Percentiles rank a stretch among this genome's conserved stretches.
Conservation (phyloP, 2,888 invertebrate genomes). For the Oscheius sp. region DNA sequence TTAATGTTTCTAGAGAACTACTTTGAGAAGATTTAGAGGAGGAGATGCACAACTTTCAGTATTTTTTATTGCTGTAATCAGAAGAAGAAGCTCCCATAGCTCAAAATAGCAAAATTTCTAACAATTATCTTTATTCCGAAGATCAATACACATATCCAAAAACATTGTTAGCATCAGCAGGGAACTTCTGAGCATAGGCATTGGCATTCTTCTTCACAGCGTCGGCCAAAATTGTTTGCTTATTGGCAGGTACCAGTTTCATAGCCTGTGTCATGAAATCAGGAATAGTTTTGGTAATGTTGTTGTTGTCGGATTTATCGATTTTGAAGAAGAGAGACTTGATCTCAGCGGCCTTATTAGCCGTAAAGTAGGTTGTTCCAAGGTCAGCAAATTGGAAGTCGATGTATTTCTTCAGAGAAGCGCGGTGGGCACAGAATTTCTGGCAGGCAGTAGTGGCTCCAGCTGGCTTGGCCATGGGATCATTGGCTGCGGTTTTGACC, state of each 20-base stretch:
- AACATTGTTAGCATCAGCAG: constrained; percentile 5
- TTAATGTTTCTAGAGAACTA: no score
- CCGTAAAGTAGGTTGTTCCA: constrained; percentile 1
- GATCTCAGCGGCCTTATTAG: constrained; percentile 3
- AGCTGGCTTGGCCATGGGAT: constrained; percentile 4
- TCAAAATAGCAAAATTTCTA: no score
- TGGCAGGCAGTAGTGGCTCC: constrained; percentile 18
- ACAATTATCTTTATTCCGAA: neutral
- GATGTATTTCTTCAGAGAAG: constrained; percentile 4
- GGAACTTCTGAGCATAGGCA: neutral
- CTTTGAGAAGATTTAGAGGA: no score
- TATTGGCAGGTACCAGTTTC: neutral
- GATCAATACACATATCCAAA: constrained; percentile 6
- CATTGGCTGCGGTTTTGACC: neutral
- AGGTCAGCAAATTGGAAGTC: constrained; percentile 14
- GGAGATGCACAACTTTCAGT: no score
- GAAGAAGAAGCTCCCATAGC: no score
- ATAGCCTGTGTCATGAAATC: constrained; percentile 1
- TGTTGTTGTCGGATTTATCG: constrained; percentile 18
- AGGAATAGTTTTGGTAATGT: constrained; percentile 6
- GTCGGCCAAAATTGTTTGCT: neutral
- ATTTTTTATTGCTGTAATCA: no score
- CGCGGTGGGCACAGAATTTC: constrained; percentile 10
- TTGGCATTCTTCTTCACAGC: neutral
- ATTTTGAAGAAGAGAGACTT: constrained; percentile 9